phyloP scores from a whole-genome alignment of 1,140 invertebrate genomes.

The Agrilus planipennis region DNA sequence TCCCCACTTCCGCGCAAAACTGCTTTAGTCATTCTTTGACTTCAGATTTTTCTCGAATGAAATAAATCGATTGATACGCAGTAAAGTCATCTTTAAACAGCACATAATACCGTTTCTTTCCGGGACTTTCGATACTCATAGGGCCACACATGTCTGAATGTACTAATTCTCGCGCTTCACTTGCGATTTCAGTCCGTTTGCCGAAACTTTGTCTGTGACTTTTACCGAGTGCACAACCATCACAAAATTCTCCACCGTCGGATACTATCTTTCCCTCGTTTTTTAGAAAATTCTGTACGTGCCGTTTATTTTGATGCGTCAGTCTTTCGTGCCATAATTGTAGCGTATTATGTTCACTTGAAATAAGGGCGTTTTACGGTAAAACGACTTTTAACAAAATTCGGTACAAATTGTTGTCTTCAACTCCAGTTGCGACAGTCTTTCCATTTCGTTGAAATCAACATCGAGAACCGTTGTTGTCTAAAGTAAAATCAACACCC shows the following conservation, averaged over 20 bases:
- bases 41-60: conserved; percentile 25
- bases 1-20: conserved; percentile 15
- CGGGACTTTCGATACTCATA: conserved; percentile 26
- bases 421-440: conserved; percentile 1
- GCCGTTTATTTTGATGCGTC: conserved; percentile 2
- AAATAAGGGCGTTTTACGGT: too few species aligned
- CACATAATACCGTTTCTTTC: conserved; percentile 28
- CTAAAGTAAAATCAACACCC: conserved; percentile 18
- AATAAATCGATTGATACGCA: conserved; percentile 21
- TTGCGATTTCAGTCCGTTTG: conserved; percentile 14
- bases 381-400: too few species aligned
- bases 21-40: conserved; percentile 18
- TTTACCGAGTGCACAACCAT: conserved; percentile 32
- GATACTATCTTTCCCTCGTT: conserved; percentile 15
- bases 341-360: too few species aligned
- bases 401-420: too few species aligned
- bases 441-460: conserved; percentile 2
- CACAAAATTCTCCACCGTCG: conserved; percentile 20
- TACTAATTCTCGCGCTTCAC: conserved; percentile 29
- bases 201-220: conserved; percentile 25
- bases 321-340: conserved; percentile 8
- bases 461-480: conserved; percentile 5
- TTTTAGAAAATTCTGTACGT: conserved; percentile 3
- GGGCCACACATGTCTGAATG: conserved; percentile 36
- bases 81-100: conserved; percentile 32